These are phyloP conservation scores for Hycleus phaleratus DNA, from an alignment of 1,140 invertebrate genomes.

Conservation along the genomic window DNA sequence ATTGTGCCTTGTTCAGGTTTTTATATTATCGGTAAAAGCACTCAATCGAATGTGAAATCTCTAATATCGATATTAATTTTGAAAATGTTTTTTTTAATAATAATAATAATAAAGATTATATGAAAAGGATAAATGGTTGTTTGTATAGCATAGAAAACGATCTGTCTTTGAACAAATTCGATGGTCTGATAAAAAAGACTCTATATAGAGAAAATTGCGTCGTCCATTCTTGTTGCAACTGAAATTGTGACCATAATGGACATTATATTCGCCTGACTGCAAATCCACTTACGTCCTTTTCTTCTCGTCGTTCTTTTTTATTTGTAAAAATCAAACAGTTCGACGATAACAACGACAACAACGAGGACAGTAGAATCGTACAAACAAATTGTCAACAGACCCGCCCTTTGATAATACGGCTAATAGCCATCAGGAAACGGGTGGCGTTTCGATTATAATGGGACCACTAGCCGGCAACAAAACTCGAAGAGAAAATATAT, in stretches of 20 bases:
- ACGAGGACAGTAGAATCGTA: constrained; percentile 6
- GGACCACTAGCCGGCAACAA: constrained; percentile 15
- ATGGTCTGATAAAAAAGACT: too few species aligned
- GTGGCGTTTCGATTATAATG: constrained; percentile 29
- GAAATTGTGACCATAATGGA: constrained; percentile 17
- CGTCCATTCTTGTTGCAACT: background rate
- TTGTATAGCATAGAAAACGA: too few species aligned
- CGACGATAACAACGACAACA: constrained; percentile 17
- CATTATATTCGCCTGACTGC: constrained; percentile 30
- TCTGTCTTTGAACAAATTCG: too few species aligned
- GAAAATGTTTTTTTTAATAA: too few species aligned
- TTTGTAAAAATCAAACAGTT: constrained; percentile 23
- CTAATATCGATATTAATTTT: too few species aligned
- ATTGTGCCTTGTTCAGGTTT: background rate
- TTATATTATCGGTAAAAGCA: too few species aligned
- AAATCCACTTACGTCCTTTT: constrained; percentile 26
- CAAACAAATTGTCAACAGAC: constrained; percentile 32
- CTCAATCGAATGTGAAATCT: too few species aligned
- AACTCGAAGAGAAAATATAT: too few species aligned
- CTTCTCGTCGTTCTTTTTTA: background rate
- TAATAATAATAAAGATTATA: too few species aligned
- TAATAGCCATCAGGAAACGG: constrained; percentile 38
- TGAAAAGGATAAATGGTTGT: too few species aligned
- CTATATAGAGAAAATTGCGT: too few species aligned
- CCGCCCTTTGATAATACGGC: constrained; percentile 38